phyloP scores from a whole-genome alignment of 2,888 invertebrate species.

The Gari tellinella region DNA sequence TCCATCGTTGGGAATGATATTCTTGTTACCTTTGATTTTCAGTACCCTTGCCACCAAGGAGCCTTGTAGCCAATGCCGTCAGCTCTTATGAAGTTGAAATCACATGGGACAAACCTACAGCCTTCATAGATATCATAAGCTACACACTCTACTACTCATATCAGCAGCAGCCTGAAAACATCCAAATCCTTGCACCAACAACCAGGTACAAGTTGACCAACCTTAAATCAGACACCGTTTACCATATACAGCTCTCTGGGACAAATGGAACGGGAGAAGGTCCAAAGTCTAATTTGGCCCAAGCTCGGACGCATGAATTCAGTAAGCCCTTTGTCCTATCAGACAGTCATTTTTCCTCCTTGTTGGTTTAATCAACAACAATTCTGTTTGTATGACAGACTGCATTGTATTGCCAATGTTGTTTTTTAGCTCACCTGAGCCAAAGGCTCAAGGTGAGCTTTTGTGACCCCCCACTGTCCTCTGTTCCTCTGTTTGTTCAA shows the following conservation, averaged over 20 bases:
- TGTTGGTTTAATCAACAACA: too few relatives aligned
- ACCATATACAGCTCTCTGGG: slow-evolving; percentile 98
- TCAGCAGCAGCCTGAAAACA: slow-evolving; percentile 75
- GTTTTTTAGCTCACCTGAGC: too few relatives aligned
- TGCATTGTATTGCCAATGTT: too few relatives aligned
- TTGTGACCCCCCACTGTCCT: too few relatives aligned
- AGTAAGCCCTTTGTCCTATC: slow-evolving; percentile 89
- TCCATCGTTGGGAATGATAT: too few relatives aligned
- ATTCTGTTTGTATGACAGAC: too few relatives aligned
- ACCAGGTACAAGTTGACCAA: slow-evolving; percentile 91
- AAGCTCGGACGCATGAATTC: slow-evolving; percentile 98
- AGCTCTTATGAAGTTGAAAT: slow-evolving; percentile 95
- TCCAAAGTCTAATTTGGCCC: slow-evolving; percentile 97
- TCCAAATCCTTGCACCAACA: slow-evolving; percentile 76
- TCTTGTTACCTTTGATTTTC: slow-evolving; percentile 77
- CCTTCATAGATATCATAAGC: slow-evolving; percentile 94
- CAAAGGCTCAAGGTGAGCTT: too few relatives aligned
- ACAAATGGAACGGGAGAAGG: slow-evolving; percentile 96
- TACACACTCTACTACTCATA: slow-evolving; percentile 95
- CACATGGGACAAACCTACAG: slow-evolving; percentile 95
- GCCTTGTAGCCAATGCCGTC: slow-evolving; percentile 88
- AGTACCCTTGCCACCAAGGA: slow-evolving; percentile 98
- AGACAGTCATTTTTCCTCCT: neutral
- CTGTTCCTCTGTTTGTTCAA: too few relatives aligned
- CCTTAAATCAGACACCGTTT: slow-evolving; percentile 97